A percentile compares a stretch with the other conserved stretches of the same genome.
Conservation (phyloP, 2,797 vertebrate genomes). For the Chelon labrosus region DNA sequence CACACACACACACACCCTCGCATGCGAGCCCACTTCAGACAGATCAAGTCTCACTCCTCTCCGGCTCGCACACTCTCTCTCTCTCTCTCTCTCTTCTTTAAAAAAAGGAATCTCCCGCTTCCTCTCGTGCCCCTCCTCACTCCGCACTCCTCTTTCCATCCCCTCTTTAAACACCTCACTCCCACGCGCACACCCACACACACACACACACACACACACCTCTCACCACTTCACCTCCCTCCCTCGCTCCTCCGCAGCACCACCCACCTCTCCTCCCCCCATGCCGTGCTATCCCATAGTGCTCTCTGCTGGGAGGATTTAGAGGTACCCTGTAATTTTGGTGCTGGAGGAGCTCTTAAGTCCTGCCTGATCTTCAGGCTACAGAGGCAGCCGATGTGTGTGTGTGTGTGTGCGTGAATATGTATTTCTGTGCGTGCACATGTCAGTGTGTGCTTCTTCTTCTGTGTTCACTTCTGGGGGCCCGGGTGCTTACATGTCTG, state of each 20-base stretch:
- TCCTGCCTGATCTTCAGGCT: conserved; percentile 80
- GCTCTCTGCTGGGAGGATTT: conserved; percentile 84
- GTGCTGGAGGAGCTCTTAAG: conserved; percentile 80
- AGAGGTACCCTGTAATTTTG: conserved; percentile 85
- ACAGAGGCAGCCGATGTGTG: conserved; percentile 56
- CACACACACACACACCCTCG: conserved; percentile 20
- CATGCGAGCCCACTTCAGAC: conserved; percentile 63
- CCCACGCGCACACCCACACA: too few species aligned
- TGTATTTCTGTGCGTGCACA: neutral
- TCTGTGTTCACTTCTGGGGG: conserved; percentile 26
- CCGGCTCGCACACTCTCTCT: conserved; percentile 44
- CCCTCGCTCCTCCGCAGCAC: conserved; percentile 26
- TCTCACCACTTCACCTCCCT: conserved; percentile 44
- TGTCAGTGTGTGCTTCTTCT: conserved; percentile 34
- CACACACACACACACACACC: conserved; percentile 33
- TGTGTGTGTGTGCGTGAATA: conserved; percentile 26
- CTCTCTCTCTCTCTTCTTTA: conserved; percentile 54
- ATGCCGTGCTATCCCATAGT: conserved; percentile 72
- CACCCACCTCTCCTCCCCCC: conserved; percentile 6
- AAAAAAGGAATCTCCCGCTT: conserved; percentile 69
- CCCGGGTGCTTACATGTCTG: conserved; percentile 52
- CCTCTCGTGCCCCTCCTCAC: conserved; percentile 57
- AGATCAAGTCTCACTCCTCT: conserved; percentile 78
- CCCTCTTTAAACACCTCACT: conserved; percentile 47
- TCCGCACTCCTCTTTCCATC: conserved; percentile 60